phyloP scores from a whole-genome alignment of 2,888 invertebrate genomes.

The Drosophila robusta region DNA sequence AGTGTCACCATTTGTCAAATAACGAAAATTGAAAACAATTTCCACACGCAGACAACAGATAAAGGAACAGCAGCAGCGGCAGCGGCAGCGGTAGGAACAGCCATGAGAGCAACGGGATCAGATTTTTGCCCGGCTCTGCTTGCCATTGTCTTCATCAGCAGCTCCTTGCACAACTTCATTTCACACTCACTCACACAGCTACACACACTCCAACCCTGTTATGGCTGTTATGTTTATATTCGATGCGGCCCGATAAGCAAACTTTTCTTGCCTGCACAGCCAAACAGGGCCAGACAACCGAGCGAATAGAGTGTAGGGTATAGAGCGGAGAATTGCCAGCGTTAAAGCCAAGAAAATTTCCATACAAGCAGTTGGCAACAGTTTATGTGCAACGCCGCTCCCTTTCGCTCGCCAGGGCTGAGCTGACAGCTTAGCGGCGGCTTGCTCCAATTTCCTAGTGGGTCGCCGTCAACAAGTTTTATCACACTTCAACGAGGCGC shows the following conservation, averaged over 20 bases:
- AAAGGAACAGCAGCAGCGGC: slow-evolving; percentile 9
- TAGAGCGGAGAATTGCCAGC: slow-evolving; percentile 18
- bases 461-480: slow-evolving; percentile 64
- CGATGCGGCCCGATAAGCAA: slow-evolving; percentile 65
- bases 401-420: slow-evolving; percentile 17
- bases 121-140: slow-evolving; percentile 39
- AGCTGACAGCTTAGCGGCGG: slow-evolving; percentile 76
- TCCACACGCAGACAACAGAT: slow-evolving; percentile 64
- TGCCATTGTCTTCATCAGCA: slow-evolving; percentile 58
- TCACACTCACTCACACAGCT: slow-evolving; percentile 47
- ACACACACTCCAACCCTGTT: background rate
- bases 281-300: slow-evolving; percentile 34
- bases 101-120: slow-evolving; percentile 35
- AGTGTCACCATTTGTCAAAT: slow-evolving; percentile 84
- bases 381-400: slow-evolving; percentile 47
- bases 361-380: slow-evolving; percentile 40
- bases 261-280: slow-evolving; percentile 46
- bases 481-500: slow-evolving; percentile 42
- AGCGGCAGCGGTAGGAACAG: slow-evolving; percentile 5
- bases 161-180: slow-evolving; percentile 62
- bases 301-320: background rate
- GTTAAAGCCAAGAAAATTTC: slow-evolving; percentile 56
- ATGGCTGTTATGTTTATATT: slow-evolving; percentile 51
- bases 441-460: slow-evolving; percentile 77
- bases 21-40: slow-evolving; percentile 84